Base-by-base conservation (phyloP, 2,113 vertebrate genomes). In the Engraulis encrasicolus region DNA sequence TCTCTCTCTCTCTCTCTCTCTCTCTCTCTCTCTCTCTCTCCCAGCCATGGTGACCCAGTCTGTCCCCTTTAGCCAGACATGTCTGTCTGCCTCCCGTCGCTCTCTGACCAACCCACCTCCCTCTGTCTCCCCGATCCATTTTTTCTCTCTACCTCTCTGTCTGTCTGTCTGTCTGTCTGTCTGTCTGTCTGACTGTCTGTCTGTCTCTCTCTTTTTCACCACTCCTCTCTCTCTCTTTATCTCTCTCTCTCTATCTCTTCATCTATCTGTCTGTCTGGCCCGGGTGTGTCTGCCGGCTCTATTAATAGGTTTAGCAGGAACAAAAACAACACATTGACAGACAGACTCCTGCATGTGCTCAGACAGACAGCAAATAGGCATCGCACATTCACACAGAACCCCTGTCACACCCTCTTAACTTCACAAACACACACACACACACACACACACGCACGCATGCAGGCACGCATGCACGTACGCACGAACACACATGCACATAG, bases 261-360 rank as follows among this genome's bases (percentile, higher is more conserved):
- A 27, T 71, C 23, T 71, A 27, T 71, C 61, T 71, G 61, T 34
- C 31, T 74, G 27, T 36, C 27, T 0, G 12, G 3, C 58, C 23
- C 23, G 11, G 66, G 2, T 74, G 23, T 11, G 31, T 74, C 66
- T 66, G 58, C n/a, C 58, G 23, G 58, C 6, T 66, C 58, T 66
- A 66, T 66, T 66, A 14, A 66, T 66, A 66, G 23, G 7, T 66
- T 2, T 27, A 27, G 9, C 31, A 66, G 58, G 23, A n/a, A n/a
- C n/a, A n/a, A n/a, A n/a, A 27, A 31, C n/a, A 66, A 66, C 58
- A 66, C 58, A 66, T 66, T 66, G 58, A 66, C 58, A 66, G 58
- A 66, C 58, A 66, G 58, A 66, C 23, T 66, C 9, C 58, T 11
- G 58, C 58, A 66, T 27, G 2, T 12, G 7, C 15, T 66, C 58